Base-by-base conservation (phyloP, 2,113 vertebrate species). In the Rhadina sibilatrix region DNA sequence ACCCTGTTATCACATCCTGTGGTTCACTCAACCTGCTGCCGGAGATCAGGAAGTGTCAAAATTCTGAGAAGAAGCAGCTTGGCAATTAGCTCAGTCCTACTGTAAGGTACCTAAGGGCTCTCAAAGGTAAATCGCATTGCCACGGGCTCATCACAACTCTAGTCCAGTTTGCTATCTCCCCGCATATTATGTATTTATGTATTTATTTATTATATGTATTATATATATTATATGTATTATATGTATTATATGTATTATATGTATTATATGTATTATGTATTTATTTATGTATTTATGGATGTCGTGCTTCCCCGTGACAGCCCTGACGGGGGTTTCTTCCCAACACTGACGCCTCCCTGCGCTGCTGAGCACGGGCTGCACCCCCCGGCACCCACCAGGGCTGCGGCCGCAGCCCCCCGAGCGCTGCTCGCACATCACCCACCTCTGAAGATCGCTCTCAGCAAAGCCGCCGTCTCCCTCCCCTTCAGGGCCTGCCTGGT, bases 361-460 rank as follows among this genome's bases (percentile, higher is more conserved):
- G 72, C 66, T 64, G 38, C 64, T 5, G 52, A 33, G 31, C 33
- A 3, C 27, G 9, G 6, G 3, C 53, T 16, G 64, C 64, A 11
- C 25, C 10, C 77, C 16, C 16, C 21, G 6, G 59, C 59, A 12
- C 5, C 12, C 66, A 17, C 49, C 20, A 1, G 25, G 50, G 60
- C 64, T 11, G 42, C 23, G 49, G 8, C 24, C n/a, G 15, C 44
- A 17, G 33, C 5, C 31, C 31, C n/a, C 13, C 33, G 12, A 37
- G 40, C 16, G 2, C 75, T 15, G 35, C 63, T 21, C 85, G 0
- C 44, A 2, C 21, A 15, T 1, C 77, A 65, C 84, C 87, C 97
- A 99, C 99, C 99, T 99, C 96, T 98, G 91, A 99, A 98, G 95
- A 99, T 97, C 74, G 97, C 98, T 97, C 98, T 99, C 38, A 99